These are phyloP conservation scores for Parazoanthus darwini DNA, from an alignment of 92 coral and sea anemone species.

Conservation along the genomic window DNA sequence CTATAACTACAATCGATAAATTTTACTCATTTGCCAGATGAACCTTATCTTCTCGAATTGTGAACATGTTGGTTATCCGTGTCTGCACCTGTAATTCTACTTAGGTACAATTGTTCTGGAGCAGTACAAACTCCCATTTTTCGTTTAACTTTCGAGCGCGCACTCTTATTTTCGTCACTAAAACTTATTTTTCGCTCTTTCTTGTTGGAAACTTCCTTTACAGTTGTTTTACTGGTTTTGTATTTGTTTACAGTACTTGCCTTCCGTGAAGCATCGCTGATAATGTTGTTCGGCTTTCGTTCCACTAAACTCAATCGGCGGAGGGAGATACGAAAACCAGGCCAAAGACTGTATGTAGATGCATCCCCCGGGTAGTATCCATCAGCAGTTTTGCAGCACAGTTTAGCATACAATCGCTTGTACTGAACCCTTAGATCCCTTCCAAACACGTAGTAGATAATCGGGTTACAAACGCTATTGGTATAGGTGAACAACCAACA, in stretches of 20 bases:
- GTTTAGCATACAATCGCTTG: background rate
- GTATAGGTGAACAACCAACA: conserved; percentile 39
- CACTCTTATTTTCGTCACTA: background rate
- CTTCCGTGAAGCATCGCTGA: background rate
- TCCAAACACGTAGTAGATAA: conserved; percentile 39
- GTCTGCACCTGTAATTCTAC: background rate
- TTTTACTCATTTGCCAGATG: background rate
- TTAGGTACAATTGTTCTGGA: background rate
- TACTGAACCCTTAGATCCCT: conserved; percentile 34
- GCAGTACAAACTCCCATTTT: conserved; percentile 1
- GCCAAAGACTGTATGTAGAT: too few relatives aligned
- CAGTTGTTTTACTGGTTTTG: background rate
- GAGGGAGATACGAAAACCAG: background rate
- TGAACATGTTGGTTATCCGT: background rate
- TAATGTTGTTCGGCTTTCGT: background rate
- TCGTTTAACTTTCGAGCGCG: background rate
- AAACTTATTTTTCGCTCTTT: background rate
- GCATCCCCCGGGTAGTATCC: background rate
- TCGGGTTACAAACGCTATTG: conserved; percentile 42
- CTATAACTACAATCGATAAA: background rate
- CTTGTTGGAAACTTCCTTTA: background rate
- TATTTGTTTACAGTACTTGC: background rate
- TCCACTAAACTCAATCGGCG: background rate
- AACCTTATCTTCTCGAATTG: background rate
- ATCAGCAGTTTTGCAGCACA: background rate